Percentiles rank a stretch among this genome's conserved stretches.
Evolutionary conservation across 2,113 vertebrate species (phyloP).

Genomic region (Chaetodon trifascialis): DNA sequence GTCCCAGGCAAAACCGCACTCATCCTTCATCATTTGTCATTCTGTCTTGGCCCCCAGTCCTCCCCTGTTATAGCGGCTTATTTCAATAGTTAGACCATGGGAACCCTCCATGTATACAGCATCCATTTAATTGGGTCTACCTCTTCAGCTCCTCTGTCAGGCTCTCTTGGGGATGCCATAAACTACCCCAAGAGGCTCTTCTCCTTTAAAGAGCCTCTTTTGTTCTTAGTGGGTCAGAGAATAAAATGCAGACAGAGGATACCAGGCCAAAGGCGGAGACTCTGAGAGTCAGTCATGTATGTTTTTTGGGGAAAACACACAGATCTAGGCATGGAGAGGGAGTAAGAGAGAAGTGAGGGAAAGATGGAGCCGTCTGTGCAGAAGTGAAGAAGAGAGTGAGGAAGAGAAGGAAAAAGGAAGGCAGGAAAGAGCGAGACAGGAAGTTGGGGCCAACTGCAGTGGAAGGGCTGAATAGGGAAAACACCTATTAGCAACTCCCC

Average conservation of each 20-base stretch:
- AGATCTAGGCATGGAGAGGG: not conserved
- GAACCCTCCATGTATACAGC: slow-evolving; percentile 10
- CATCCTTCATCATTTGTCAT: not conserved
- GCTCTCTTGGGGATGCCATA: slow-evolving; percentile 39
- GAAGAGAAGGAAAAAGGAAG: not conserved
- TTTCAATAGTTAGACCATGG: not conserved
- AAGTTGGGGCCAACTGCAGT: not conserved
- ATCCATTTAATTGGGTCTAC: slow-evolving; percentile 60
- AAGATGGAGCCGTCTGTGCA: not conserved
- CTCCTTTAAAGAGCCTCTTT: slow-evolving; percentile 55
- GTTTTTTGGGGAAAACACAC: not conserved
- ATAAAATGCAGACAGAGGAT: slow-evolving; percentile 43
- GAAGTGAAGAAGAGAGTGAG: not conserved
- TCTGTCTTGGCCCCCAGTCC: not conserved
- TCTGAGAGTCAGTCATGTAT: not conserved
- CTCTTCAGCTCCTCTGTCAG: slow-evolving; percentile 48
- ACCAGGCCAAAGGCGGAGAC: slow-evolving; percentile 19
- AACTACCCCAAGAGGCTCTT: slow-evolving; percentile 64
- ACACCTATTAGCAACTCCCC: slow-evolving; percentile 71
- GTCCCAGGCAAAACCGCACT: not conserved
- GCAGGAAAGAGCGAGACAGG: not conserved
- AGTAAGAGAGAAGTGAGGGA: not conserved
- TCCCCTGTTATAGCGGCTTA: slow-evolving; percentile 1
- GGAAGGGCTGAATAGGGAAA: slow-evolving; percentile 45
- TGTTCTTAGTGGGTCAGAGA: slow-evolving; percentile 25